Conservation (phyloP, 2,888 invertebrate genomes). For the Phengaris alcon region DNA sequence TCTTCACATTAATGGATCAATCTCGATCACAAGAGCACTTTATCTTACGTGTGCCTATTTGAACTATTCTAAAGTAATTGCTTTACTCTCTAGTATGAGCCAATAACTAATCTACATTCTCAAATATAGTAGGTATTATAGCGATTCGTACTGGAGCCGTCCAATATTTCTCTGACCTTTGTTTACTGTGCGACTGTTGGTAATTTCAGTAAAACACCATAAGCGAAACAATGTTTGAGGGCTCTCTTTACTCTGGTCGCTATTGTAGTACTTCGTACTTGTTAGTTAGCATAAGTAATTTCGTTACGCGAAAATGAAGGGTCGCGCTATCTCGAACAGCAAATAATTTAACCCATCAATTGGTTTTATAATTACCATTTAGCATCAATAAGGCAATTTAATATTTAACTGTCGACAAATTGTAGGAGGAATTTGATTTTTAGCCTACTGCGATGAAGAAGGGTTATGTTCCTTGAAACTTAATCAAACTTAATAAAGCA, state of each 20-base stretch:
- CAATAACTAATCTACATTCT: constrained; percentile 74
- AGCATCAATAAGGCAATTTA: constrained; percentile 39
- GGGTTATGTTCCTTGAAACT: background rate
- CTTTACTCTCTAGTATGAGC: constrained; percentile 62
- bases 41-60: constrained; percentile 54
- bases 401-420: constrained; percentile 21
- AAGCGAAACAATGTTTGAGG: constrained; percentile 33
- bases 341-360: constrained; percentile 69
- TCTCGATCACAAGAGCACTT: constrained; percentile 54
- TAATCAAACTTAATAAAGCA: constrained; percentile 2
- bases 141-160: constrained; percentile 49
- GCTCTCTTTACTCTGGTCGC: constrained; percentile 42
- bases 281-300: constrained; percentile 69
- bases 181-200: constrained; percentile 38
- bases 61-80: constrained; percentile 71
- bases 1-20: constrained; percentile 33
- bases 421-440: constrained; percentile 7
- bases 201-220: constrained; percentile 19
- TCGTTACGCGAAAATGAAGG: constrained; percentile 71
- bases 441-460: background rate
- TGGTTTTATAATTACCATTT: constrained; percentile 51
- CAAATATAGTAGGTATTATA: constrained; percentile 60
- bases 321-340: constrained; percentile 65
- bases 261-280: constrained; percentile 50
- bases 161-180: constrained; percentile 51